Evolutionary conservation across 2,797 vertebrate genomes (phyloP), one percentile per base, ranked within the genome.

Genomic region (Anniella stebbinsi): DNA sequence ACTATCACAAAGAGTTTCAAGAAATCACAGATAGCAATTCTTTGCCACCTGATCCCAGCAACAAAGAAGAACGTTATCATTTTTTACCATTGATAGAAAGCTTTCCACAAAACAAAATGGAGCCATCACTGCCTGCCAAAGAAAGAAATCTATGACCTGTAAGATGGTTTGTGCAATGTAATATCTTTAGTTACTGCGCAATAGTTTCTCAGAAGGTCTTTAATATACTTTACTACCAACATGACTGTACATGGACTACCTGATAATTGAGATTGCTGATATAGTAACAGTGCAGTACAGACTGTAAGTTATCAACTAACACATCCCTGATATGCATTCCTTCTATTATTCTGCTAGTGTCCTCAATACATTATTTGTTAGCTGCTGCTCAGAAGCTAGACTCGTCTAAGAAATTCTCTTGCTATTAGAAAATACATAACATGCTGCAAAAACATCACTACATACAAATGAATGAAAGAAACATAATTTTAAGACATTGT

Each of bases 21-120:
- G 91, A 82, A 77, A 30, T 86, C 87, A 91, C 75, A 91, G 89
- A 25, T n/a, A 92, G 80, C 80, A 89, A 78, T 5, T 66, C 9
- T 87, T 8, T 81, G n/a, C 2, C 41, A 80, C 13, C 88, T 92
- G 67, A 75, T 70, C 48, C 36, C 78, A 72, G 41, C 72, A 89
- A 77, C 72, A 76, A 89, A 80, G 30, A 89, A 60, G 41, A 17
- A n/a, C 38, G 13, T 75, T 87, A 48, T 18, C 63, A 66, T 33
- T 89, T 6, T 85, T 94, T 88, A 23, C 25, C 86, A 89, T 73
- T 73, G 25, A 72, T 41, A 87, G 90, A 72, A 57, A 83, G 48
- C 77, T 88, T 88, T 91, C 38, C 45, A 70, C 33, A 33, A 77
- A 72, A 18, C 7, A 48, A 88, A 86, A 81, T 51, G 30, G 33